Evolutionary conservation across 2,888 invertebrate species (phyloP), one percentile per base, ranked within the genome.

Genomic region (Eilema sororculum): DNA sequence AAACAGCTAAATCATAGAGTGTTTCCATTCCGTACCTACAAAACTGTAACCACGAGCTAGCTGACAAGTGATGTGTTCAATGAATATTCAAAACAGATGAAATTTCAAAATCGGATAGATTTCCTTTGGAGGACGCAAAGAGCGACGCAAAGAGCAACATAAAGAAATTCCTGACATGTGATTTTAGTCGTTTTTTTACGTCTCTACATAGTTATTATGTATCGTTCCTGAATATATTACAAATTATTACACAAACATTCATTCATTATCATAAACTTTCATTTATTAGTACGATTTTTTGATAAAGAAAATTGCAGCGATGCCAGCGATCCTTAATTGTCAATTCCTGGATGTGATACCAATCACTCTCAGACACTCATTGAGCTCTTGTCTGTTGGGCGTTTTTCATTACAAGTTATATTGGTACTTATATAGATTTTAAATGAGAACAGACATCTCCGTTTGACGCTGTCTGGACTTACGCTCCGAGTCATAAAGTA

Each of bases 381-480:
- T 25, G 25, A 8, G 16, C 24, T 25, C 24, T 25, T 58, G 58
- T 16, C 58, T 25, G 58, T 58, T 28, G 58, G 16, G 16, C 58
- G 16, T 58, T 58, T 24, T 33, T 60, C 30, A 60, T 33, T 60
- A 8, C 65, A 57, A 57, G 57, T 30, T 28, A 65, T 30, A 41
- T n/a, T 65, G 56, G 28, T 65, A 28, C 63, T 65, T 65, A 52
- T 52, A n/a, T 9, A 22, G 25, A 56, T 57, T 12, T 52, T 46
- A 52, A 46, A 64, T 52, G 64, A 46, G 20, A 65, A 28, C 30
- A 65, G 33, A 60, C 28, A 60, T 20, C 60, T 60, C 30, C 25
- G 10, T 28, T 60, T 60, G 46, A 16, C 46, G 20, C n/a, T 25
- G 52, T 28, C 20, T 9, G 46, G 41, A 28, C 20, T 63, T 62